These are phyloP conservation scores for Porites cylindrica DNA, from an alignment of 92 coral and sea anemone species.

Conservation along the genomic window DNA sequence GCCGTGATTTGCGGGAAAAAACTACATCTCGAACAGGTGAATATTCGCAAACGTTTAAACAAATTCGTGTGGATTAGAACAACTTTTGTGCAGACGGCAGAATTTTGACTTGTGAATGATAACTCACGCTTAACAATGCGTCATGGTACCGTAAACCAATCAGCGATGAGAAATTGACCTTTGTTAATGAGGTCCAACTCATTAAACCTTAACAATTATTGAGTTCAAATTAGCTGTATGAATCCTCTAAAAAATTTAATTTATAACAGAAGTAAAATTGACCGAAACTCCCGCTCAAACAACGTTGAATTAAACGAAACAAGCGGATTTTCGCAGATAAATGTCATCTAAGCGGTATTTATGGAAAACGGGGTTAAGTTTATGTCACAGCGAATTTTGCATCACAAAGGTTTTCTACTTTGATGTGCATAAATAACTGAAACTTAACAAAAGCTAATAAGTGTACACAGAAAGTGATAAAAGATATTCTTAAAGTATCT, in stretches of 20 bases:
- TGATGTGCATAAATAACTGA: constrained; percentile 4
- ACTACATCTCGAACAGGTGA: neutral
- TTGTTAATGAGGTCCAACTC: constrained; percentile 12
- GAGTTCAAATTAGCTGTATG: neutral
- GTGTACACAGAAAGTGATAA: constrained; percentile 1
- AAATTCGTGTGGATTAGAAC: constrained; percentile 16
- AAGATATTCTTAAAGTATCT: neutral
- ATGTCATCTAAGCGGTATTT: neutral
- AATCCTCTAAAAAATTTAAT: constrained; percentile 7
- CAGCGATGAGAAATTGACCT: neutral
- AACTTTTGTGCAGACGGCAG: constrained; percentile 20
- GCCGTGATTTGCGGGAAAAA: neutral
- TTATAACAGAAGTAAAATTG: constrained; percentile 11
- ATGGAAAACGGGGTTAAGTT: neutral
- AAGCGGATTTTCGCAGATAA: neutral
- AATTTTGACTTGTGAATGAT: constrained; percentile 33
- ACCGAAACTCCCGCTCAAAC: neutral
- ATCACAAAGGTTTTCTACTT: constrained; percentile 43
- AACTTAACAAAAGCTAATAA: constrained; percentile 12
- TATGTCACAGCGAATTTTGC: constrained; percentile 41
- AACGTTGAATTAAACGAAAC: neutral
- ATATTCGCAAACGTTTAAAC: constrained; percentile 1
- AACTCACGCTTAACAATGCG: constrained; percentile 9
- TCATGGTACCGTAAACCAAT: constrained; percentile 30
- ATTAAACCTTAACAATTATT: constrained; percentile 8